Evolutionary conservation across 92 coral and sea anemone genomes (phyloP).

Genomic region (Siderastrea radians): DNA sequence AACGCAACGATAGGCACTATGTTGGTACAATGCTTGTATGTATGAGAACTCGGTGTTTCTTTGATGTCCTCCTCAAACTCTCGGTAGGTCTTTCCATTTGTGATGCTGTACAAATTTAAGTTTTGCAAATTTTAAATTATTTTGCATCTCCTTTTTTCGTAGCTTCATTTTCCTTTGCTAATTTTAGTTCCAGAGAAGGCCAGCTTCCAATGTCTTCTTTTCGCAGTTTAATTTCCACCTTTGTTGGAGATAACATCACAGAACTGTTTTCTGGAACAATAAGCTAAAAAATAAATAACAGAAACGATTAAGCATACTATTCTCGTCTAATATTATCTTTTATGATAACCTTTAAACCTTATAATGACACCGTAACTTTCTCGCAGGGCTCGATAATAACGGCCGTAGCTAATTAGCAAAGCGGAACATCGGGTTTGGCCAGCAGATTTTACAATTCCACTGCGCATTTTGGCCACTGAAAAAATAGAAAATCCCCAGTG

Average conservation of each 20-base stretch:
- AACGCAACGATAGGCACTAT: not conserved
- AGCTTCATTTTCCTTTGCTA: slow-evolving; percentile 28
- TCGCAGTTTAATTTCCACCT: slow-evolving; percentile 92
- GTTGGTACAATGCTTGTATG: not conserved
- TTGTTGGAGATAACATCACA: slow-evolving; percentile 85
- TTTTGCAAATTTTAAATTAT: not conserved
- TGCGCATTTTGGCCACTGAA: no score
- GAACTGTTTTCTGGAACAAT: slow-evolving; percentile 91
- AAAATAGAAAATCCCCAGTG: no score
- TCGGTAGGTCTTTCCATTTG: not conserved
- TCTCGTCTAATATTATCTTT: no score
- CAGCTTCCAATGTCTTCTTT: slow-evolving; percentile 90
- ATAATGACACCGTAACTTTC: no score
- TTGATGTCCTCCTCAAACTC: not conserved
- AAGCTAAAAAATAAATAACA: slow-evolving; percentile 49
- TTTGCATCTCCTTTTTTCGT: slow-evolving; percentile 1
- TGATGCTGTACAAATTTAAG: not conserved
- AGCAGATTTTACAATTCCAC: no score
- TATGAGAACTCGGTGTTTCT: not conserved
- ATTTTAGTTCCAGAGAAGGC: slow-evolving; percentile 84
- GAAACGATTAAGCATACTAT: not conserved
- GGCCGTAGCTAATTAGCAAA: no score
- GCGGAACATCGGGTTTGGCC: no score
- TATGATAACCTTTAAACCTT: no score
- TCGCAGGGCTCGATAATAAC: no score